These are phyloP conservation scores for Sardina pilchardus DNA, from an alignment of 2,113 vertebrate species.

Conservation along the genomic window DNA sequence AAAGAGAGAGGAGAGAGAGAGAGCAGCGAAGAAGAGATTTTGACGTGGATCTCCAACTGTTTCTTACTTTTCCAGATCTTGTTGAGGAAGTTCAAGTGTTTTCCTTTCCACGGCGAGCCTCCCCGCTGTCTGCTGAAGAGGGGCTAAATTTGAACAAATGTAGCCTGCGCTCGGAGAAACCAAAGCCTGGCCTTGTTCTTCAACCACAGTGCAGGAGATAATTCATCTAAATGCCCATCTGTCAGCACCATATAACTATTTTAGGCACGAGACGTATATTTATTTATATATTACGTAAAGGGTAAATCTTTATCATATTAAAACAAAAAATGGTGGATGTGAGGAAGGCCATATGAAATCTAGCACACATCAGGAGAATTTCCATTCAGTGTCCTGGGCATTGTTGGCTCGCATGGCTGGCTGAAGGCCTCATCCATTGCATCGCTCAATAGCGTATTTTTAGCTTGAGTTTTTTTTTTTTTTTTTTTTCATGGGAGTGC, in stretches of 20 bases:
- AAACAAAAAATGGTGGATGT: conserved; percentile 23
- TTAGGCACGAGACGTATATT: background rate
- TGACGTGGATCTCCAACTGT: conserved; percentile 58
- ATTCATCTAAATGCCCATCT: conserved; percentile 27
- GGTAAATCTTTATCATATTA: background rate
- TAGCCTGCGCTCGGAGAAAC: background rate
- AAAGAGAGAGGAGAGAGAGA: background rate
- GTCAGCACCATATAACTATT: conserved; percentile 15
- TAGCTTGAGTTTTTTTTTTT: background rate
- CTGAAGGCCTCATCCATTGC: background rate
- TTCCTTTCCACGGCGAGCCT: conserved; percentile 58
- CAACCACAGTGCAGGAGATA: background rate
- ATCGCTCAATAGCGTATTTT: conserved; percentile 11
- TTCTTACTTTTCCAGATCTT: conserved; percentile 57
- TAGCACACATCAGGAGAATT: background rate
- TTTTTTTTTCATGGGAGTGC: background rate
- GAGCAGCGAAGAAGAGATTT: conserved; percentile 45
- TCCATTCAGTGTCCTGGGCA: background rate
- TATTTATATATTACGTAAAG: conserved; percentile 10
- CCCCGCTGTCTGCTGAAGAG: conserved; percentile 41
- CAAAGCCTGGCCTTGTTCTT: conserved; percentile 14
- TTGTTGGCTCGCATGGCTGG: background rate
- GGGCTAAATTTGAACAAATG: conserved; percentile 41
- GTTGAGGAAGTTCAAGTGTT: conserved; percentile 60
- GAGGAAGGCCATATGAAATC: conserved; percentile 11